Evolutionary conservation across 2,888 invertebrate species (phyloP), one percentile per base, ranked within the genome.

Genomic region (Neria commutata): DNA sequence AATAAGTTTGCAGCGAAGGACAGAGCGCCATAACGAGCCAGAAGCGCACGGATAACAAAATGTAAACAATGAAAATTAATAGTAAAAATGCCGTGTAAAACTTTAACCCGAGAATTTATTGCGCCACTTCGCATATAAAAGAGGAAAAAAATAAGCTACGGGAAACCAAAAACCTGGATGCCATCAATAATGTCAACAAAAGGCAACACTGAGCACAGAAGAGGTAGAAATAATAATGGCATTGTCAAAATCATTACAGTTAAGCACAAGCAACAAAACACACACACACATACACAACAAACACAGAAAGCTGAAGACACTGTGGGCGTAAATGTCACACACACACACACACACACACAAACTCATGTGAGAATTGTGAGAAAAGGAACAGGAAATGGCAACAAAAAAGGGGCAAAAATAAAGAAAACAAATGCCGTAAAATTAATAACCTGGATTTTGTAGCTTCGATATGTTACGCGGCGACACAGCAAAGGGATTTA

Each of bases 381-480:
- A 53, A 14, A n/a, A 48, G 47, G 8, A 47, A 53, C 19, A 23
- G 33, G 46, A 29, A n/a, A n/a, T 3, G 8, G 37, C 37, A 37
- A n/a, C 8, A 37, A 37, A 37, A n/a, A 37, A 37, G n/a, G 10
- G 3, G 37, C n/a, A 37, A 37, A 37, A 11, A 37, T 37, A 37
- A 21, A 17, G 21, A 34, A 33, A 34, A 11, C 33, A 17, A 51
- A 51, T 10, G 10, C 40, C 67, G 66, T 61, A 68, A 72, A 70
- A 74, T 74, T 74, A 71, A 71, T 74, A 74, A 73, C 73, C 71
- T 67, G 74, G 68, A 69, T 74, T 54, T 56, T 61, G 59, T 54
- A 54, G 29, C 56, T 56, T 42, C 4, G 19, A 42, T 21, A 42
- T 5, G 14, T 17, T 21, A 14, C 3, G 21, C 11, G 29, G 11